A percentile compares a stretch with the other conserved stretches of the same genome.
These are phyloP conservation scores for Drosophila melanosoma DNA, from an alignment of 2,888 invertebrate species.

Conservation along the genomic window DNA sequence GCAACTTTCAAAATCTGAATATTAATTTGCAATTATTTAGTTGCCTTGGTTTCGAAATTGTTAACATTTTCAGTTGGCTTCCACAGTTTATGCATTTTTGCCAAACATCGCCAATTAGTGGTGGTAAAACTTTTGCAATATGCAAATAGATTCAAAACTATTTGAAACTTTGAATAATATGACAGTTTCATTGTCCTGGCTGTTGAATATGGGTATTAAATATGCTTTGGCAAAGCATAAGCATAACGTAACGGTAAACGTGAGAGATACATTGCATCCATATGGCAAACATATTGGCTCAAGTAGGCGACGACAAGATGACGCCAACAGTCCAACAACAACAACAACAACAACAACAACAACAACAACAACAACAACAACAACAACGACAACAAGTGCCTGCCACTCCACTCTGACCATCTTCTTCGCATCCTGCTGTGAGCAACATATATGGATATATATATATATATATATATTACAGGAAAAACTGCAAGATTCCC, in stretches of 20 bases:
- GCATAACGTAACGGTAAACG: constrained; percentile 57
- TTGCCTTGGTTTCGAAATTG: background rate
- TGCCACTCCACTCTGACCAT: constrained; percentile 37
- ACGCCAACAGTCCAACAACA: constrained; percentile 49
- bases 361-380: constrained; percentile 29
- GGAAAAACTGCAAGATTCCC: constrained; percentile 56
- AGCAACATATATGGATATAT: constrained; percentile 13
- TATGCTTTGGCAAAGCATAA: constrained; percentile 25
- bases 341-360: background rate
- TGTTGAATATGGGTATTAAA: constrained; percentile 20
- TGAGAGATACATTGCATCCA: constrained; percentile 61
- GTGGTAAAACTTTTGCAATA: constrained; percentile 12
- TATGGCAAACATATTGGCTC: constrained; percentile 74
- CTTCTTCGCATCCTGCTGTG: constrained; percentile 63
- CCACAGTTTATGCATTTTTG: background rate
- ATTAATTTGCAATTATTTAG: background rate
- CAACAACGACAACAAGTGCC: constrained; percentile 67
- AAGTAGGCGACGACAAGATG: constrained; percentile 62
- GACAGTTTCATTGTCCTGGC: constrained; percentile 40
- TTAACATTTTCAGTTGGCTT: background rate
- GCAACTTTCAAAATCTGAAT: background rate
- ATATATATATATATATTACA: constrained; percentile 21
- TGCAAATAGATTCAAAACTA: constrained; percentile 7
- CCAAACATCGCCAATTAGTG: constrained; percentile 14
- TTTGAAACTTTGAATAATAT: constrained; percentile 23